Conservation (phyloP, 1,140 invertebrate genomes). For the Diachasmimorpha longicaudata region DNA sequence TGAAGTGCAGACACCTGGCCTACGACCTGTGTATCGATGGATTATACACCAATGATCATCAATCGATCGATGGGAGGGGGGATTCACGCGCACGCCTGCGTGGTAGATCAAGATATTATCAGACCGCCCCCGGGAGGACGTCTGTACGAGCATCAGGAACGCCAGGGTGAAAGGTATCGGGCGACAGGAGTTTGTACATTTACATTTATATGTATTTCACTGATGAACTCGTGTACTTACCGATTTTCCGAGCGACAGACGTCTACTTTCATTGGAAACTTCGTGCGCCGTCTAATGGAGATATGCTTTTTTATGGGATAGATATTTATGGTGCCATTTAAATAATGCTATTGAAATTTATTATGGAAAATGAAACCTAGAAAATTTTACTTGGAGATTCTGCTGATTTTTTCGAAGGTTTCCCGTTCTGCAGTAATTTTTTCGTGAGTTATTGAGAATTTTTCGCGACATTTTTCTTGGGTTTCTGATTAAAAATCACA, state of each 20-base stretch:
- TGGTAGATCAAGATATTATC: not conserved
- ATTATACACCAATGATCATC: not conserved
- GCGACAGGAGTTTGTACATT: not conserved
- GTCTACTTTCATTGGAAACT: not conserved
- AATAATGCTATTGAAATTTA: no score
- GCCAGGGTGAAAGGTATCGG: conserved; percentile 1
- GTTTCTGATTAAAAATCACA: no score
- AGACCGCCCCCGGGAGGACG: no score
- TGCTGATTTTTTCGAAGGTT: no score
- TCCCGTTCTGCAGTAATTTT: no score
- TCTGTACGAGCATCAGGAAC: not conserved
- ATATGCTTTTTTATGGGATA: no score
- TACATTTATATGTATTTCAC: not conserved
- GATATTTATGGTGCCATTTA: no score
- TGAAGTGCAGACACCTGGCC: not conserved
- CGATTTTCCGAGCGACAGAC: conserved; percentile 1
- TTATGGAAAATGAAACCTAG: no score
- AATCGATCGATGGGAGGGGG: not conserved
- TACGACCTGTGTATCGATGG: not conserved
- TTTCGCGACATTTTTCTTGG: no score
- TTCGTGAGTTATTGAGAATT: no score
- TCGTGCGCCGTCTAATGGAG: not conserved
- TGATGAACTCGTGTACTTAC: not conserved
- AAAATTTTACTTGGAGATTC: no score
- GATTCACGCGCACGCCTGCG: not conserved